These are phyloP conservation scores for Gallinago undulata DNA, from an alignment of 2,113 vertebrate genomes.

Conservation along the genomic window DNA sequence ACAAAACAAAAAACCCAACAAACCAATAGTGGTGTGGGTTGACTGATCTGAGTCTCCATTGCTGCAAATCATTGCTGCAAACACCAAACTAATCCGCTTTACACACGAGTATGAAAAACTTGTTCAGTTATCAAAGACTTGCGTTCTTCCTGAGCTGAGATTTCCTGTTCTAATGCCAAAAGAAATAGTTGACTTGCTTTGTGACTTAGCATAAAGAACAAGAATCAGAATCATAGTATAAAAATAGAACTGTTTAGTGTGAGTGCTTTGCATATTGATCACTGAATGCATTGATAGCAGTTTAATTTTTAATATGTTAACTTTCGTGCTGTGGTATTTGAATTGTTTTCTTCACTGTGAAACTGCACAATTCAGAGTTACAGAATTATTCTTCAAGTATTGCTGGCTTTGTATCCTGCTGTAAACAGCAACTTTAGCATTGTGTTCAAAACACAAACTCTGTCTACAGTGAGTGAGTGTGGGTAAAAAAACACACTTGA, in stretches of 20 bases:
- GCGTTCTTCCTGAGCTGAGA: neutral
- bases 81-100: neutral
- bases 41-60: neutral
- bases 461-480: neutral
- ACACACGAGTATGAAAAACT: neutral
- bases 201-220: neutral
- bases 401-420: too few relatives aligned
- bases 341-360: neutral
- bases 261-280: neutral
- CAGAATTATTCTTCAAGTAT: too few relatives aligned
- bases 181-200: neutral
- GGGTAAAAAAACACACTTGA: neutral
- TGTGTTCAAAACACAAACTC: neutral
- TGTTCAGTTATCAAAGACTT: neutral
- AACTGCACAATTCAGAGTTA: neutral
- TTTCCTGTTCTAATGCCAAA: neutral
- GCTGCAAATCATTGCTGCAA: neutral
- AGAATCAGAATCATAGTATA: neutral
- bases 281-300: neutral
- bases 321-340: neutral
- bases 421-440: neutral
- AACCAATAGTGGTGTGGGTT: neutral
- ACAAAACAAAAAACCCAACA: neutral
- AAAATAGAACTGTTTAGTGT: neutral
- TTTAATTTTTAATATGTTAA: slow-evolving; percentile 6